Evolutionary conservation across 1,140 invertebrate species (phyloP), one percentile per base, ranked within the genome.

Genomic region (Oedothorax gibbosus): DNA sequence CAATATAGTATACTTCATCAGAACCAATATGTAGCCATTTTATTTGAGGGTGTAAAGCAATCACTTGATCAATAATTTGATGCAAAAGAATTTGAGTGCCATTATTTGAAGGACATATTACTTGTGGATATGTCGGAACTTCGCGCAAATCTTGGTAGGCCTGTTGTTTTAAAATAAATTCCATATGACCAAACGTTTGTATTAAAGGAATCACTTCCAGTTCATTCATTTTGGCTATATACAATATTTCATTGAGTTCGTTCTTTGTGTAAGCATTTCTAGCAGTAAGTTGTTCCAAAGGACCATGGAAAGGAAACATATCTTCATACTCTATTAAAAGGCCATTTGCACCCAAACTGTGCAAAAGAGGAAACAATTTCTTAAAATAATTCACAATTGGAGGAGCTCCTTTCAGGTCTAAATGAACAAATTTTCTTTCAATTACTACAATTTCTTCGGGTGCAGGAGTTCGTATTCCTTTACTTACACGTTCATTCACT

Each of bases 381-480:
- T 77, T 78, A 53, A 76, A 81, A 51, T 82, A 87, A 78, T 60
- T 83, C 51, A 90, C 83, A 68, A 88, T 94, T 0, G 95, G 95
- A 4, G 97, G 95, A 0, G 95, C 96, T 15, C 97, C 97, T 90
- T 98, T 98, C 4, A 98, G 91, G 91, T 98, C 97, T 1, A 98
- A 90, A 90, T 98, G 97, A 0, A 98, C 93, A 56, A 94, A 90
- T 83, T 88, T 89, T 11, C 88, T 86, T 15, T 75, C 66, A 20
- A 86, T 79, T 14, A 78, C 82, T 53, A 85, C 50, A 65, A 81
- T 7, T 78, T 86, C 68, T 73, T 81, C 62, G n/a, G 76, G 75
- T 54, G 56, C 82, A 51, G 64, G 54, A 21, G 68, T 78, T 50
- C 20, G 54, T 14, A 82, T 54, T 18, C 78, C 64, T 68, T 86